Conservation (phyloP, 1,140 invertebrate species). For the Phthorimaea operculella region DNA sequence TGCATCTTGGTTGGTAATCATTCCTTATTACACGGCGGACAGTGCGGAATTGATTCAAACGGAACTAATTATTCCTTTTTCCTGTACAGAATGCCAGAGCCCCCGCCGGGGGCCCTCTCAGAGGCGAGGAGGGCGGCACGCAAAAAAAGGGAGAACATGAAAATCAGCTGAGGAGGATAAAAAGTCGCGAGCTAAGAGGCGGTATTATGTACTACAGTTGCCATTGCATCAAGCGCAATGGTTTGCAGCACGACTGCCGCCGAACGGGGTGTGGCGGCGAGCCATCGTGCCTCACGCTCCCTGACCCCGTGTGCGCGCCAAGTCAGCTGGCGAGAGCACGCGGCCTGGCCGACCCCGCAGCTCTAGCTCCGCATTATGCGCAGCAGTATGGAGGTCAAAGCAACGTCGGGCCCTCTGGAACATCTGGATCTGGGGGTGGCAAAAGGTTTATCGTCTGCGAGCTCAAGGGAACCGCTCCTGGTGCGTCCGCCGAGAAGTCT, state of each 20-base stretch:
- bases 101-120: conserved; percentile 18
- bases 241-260: conserved; percentile 79
- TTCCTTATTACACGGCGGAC: conserved; percentile 10
- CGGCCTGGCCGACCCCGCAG: conserved; percentile 47
- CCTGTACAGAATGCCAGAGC: conserved; percentile 40
- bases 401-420: conserved; percentile 12
- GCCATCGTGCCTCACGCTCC: conserved; percentile 73
- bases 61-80: conserved; percentile 8
- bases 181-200: conserved; percentile 75
- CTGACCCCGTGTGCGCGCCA: conserved; percentile 75
- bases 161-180: conserved; percentile 59
- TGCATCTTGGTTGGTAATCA: conserved; percentile 40
- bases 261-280: conserved; percentile 75
- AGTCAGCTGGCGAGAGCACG: conserved; percentile 60
- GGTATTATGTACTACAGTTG: conserved; percentile 76
- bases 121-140: conserved; percentile 36
- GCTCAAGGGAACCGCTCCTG: conserved; percentile 44
- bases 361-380: conserved; percentile 35
- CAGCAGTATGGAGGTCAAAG: conserved; percentile 22
- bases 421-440: conserved; percentile 25
- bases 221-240: conserved; percentile 80
- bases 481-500: conserved; percentile 23
- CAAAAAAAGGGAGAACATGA: conserved; percentile 56
- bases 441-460: conserved; percentile 58
- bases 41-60: conserved; percentile 5